A percentile compares a stretch with the other conserved stretches of the same genome.
Conservation (phyloP, 2,888 invertebrate species). For the Stenodera caucasica region DNA sequence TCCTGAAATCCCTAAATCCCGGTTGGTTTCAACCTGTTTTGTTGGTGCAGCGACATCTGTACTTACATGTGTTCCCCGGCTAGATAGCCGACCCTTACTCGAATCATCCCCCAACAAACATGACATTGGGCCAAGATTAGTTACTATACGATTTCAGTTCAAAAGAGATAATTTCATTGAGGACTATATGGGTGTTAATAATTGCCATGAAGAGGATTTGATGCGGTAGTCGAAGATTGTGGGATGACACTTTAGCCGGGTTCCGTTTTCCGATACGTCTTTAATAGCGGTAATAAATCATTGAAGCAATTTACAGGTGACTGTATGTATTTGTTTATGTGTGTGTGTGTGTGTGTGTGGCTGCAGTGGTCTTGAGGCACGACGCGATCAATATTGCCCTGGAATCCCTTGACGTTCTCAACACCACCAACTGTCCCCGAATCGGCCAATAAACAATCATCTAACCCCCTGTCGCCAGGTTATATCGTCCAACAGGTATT, state of each 20-base stretch:
- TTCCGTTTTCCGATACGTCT: conserved; percentile 37
- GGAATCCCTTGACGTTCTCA: conserved; percentile 32
- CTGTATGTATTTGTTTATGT: conserved; percentile 34
- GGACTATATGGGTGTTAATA: background rate
- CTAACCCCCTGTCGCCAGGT: conserved; percentile 44
- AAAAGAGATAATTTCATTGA: no score
- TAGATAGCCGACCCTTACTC: conserved; percentile 19
- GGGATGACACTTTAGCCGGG: conserved; percentile 25
- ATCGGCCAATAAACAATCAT: conserved; percentile 44
- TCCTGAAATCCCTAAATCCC: conserved; percentile 32
- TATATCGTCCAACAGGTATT: conserved; percentile 48
- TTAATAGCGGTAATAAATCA: conserved; percentile 48
- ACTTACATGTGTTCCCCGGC: conserved; percentile 32
- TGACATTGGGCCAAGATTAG: conserved; percentile 14
- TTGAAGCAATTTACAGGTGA: conserved; percentile 45
- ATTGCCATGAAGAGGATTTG: background rate
- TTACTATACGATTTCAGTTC: no score
- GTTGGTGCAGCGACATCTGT: conserved; percentile 31
- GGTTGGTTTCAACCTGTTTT: conserved; percentile 25
- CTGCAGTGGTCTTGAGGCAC: conserved; percentile 24
- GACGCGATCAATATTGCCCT: conserved; percentile 41
- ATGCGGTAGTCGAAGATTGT: conserved; percentile 8
- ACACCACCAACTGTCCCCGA: conserved; percentile 32
- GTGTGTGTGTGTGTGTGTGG: background rate
- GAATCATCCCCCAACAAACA: conserved; percentile 17